Evolutionary conservation across 2,113 vertebrate species (phyloP).

Genomic region (Microcebus tavaratra): DNA sequence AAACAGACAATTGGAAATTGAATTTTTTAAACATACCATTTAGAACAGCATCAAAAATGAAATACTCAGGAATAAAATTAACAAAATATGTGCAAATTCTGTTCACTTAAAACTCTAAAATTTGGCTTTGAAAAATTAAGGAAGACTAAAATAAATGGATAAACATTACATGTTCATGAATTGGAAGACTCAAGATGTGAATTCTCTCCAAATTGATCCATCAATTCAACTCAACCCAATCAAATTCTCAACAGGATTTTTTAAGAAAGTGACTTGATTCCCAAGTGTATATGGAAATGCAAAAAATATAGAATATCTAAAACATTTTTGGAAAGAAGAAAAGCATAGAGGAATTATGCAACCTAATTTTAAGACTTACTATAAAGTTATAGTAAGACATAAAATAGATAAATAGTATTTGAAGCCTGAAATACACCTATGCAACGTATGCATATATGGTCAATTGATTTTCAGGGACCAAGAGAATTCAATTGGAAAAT

Average conservation of each 20-base stretch:
- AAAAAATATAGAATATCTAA: neutral
- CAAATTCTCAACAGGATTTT: neutral
- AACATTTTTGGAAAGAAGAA: neutral
- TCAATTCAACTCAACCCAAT: neutral
- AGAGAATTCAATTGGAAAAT: neutral
- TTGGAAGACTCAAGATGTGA: neutral
- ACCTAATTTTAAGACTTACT: neutral
- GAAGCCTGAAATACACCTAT: neutral
- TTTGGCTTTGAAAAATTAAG: slow-evolving; percentile 33
- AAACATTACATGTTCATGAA: neutral
- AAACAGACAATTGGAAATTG: neutral
- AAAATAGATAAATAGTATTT: neutral
- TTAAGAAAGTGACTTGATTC: neutral
- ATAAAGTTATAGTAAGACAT: neutral
- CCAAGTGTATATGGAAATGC: neutral
- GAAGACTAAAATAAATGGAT: neutral
- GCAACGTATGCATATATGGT: neutral
- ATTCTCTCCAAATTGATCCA: neutral
- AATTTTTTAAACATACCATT: neutral
- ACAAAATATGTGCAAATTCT: neutral
- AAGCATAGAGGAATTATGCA: neutral
- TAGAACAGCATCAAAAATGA: neutral
- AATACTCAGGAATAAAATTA: neutral
- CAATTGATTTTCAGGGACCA: neutral
- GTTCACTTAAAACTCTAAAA: neutral